Base-by-base conservation (phyloP, 2,113 vertebrate genomes). In the Lanius collurio region DNA sequence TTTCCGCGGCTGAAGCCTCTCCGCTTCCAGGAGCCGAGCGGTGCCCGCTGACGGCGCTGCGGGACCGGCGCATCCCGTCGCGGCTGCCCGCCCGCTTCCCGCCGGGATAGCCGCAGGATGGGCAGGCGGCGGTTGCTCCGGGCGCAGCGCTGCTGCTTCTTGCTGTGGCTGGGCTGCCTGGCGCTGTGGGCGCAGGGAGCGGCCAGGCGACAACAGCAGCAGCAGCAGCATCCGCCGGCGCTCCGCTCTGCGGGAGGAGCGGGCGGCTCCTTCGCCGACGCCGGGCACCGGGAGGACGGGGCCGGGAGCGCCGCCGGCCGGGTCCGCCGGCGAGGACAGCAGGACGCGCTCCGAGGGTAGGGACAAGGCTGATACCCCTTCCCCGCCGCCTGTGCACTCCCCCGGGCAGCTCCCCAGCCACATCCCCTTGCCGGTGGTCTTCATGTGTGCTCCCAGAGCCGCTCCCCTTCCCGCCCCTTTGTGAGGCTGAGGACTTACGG, bases 321-420 rank as follows among this genome's bases (percentile, higher is more conserved):
- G 7, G 97, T 97, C 81, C 98, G 98, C 89, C 83, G 98, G 94
- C 95, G 98, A 89, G 98, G 98, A 94, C 98, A 98, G 80, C 98
- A 98, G 91, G 98, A 99, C 59, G 89, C 90, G 8, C 97, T 98
- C 15, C 96, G 98, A 88, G 98, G 98, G 98, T 98, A 98, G 95
- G 98, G 87, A 91, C 42, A 42, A 35, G 35, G 26, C 37, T 30
- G 31, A 15, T 23, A 8, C 4, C 35, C 15, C 21, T 7, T 41
- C 15, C 52, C 28, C 15, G 11, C 26, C 17, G 19, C 10, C 16
- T 7, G 11, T 27, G 13, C 13, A 5, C 12, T 57, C 12, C 27
- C 5, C 52, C 4, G 31, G 22, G 13, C 52, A 20, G 24, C 23
- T 23, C 22, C 15, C 8, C 50, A 7, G 55, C 6, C 39, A 13